These are phyloP conservation scores for Probosciger aterrimus DNA, from an alignment of 2,113 vertebrate genomes.

Conservation along the genomic window DNA sequence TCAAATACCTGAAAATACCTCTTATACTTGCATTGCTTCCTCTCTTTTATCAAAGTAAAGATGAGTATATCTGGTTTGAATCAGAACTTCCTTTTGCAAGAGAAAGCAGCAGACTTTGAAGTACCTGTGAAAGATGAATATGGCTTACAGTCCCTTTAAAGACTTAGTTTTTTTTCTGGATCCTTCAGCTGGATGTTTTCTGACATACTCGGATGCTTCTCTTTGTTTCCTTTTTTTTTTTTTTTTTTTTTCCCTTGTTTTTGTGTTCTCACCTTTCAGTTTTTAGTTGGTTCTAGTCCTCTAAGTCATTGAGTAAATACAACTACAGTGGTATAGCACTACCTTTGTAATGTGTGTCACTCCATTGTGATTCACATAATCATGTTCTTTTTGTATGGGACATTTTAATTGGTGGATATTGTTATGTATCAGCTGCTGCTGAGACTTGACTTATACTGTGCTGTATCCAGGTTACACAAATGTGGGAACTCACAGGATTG, in stretches of 20 bases:
- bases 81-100: not conserved
- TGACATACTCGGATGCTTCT: not conserved
- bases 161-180: not conserved
- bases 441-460: not conserved
- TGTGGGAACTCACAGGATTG: not conserved
- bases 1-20: not conserved
- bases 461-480: not conserved
- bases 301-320: not conserved
- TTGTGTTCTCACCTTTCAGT: not conserved
- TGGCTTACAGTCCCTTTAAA: not conserved
- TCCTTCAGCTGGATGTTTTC: not conserved
- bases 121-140: not conserved
- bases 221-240: not conserved
- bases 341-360: not conserved
- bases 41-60: not conserved
- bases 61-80: not conserved
- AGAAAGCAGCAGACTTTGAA: not conserved
- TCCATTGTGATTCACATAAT: not conserved
- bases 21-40: not conserved
- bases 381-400: not conserved
- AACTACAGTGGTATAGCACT: not conserved
- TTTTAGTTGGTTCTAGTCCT: not conserved
- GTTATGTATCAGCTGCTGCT: not conserved
- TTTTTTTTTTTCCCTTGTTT: not conserved
- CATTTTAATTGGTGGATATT: not conserved